Evolutionary conservation across 2,888 invertebrate genomes (phyloP), one percentile per base, ranked within the genome.

Genomic region (Nemotelus nigrinus): DNA sequence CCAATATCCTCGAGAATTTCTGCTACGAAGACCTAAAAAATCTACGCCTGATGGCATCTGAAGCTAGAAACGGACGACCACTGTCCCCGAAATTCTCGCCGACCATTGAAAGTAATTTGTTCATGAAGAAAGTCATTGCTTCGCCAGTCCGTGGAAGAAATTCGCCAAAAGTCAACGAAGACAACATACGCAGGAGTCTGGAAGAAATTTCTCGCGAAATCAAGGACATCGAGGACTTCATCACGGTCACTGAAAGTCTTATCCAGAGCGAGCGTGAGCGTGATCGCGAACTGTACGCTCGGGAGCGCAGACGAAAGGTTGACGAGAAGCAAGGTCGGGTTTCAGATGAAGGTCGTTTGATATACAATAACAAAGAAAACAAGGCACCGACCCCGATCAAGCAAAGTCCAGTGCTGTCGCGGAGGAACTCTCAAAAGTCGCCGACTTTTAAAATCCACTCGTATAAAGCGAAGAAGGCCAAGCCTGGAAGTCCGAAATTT

Each of bases 121-220:
- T 87, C 57, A 87, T 87, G 84, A 80, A 82, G 53, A 85, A 86
- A 81, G 87, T 86, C 43, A 85, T 87, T 3, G 84, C 83, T 60
- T 83, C 83, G 0, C 83, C 82, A 25, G 83, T 80, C 10, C 65
- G 72, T 10, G 77, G 76, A 39, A 43, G 55, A 58, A 58, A 39
- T 43, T 72, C 55, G 1, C 60, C 53, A 5, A 77, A 71, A 72
- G 8, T 44, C 48, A 86, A 86, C 78, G 86, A 86, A 79, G 84
- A 85, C 0, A 82, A 84, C 39, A 85, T 87, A 8, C 83, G 86
- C 0, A 84, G 84, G 41, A 87, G 87, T 80, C 82, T 88, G 57
- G 88, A 87, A 77, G 88, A 87, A 81, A 87, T 87, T 53, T 85
- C 86, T 55, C 86, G 86, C 77, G 87, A 87, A 64, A 85, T 87